These are phyloP conservation scores for Drosophila cracens DNA, from an alignment of 2,888 invertebrate genomes.

Conservation along the genomic window DNA sequence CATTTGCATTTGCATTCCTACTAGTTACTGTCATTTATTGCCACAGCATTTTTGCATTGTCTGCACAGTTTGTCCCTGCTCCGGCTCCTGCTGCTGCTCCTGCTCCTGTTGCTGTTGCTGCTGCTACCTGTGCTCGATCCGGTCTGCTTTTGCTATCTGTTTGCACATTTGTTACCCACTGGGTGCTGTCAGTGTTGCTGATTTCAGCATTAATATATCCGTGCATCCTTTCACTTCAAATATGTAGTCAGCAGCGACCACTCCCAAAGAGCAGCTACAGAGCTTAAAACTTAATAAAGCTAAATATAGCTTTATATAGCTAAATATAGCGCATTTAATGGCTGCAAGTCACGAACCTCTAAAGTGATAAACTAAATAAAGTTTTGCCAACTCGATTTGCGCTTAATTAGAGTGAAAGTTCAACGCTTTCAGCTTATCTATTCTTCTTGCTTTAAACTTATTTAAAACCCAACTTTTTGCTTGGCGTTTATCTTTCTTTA, in stretches of 20 bases:
- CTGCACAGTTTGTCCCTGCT: constrained; percentile 27
- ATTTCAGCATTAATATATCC: constrained; percentile 65
- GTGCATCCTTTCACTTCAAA: constrained; percentile 47
- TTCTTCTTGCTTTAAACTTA: neutral
- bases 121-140: constrained; percentile 1
- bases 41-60: constrained; percentile 59
- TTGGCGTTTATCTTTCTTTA: neutral
- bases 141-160: constrained; percentile 38
- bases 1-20: constrained; percentile 27
- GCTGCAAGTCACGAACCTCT: neutral
- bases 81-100: neutral
- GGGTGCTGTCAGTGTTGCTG: constrained; percentile 51
- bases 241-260: constrained; percentile 21
- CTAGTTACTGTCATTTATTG: constrained; percentile 71
- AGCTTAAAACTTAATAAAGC: neutral
- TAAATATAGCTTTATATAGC: neutral
- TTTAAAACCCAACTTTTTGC: neutral
- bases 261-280: neutral
- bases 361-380: neutral
- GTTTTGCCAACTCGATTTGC: neutral
- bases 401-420: neutral
- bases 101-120: neutral
- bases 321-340: neutral
- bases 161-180: constrained; percentile 44
- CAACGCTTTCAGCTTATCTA: neutral